These are phyloP conservation scores for Pungitius pungitius DNA, from an alignment of 2,113 vertebrate species.

Conservation along the genomic window DNA sequence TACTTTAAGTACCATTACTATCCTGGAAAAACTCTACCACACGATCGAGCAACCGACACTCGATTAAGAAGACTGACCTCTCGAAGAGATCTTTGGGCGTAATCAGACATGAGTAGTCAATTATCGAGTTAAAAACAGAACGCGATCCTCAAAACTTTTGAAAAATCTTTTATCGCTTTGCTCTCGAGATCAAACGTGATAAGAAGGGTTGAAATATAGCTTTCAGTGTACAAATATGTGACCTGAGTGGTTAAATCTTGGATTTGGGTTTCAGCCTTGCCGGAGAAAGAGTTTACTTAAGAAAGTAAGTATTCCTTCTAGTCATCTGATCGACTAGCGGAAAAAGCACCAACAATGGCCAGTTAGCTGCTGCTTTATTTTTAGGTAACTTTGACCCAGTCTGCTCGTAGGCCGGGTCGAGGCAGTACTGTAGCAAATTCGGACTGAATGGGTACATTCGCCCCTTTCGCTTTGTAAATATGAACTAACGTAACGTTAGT, in stretches of 20 bases:
- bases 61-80: conserved; percentile 33
- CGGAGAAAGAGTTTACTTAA: conserved; percentile 35
- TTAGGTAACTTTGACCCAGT: not conserved
- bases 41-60: conserved; percentile 39
- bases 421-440: not conserved
- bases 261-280: conserved; percentile 23
- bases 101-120: conserved; percentile 72
- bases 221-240: conserved; percentile 22
- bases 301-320: conserved; percentile 71
- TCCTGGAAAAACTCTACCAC: not conserved
- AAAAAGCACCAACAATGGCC: conserved; percentile 68
- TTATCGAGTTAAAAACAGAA: conserved; percentile 11
- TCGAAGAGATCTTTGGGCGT: conserved; percentile 41
- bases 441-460: not conserved
- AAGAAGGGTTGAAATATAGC: not conserved
- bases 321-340: conserved; percentile 67
- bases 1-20: not conserved
- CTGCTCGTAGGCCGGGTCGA: not conserved
- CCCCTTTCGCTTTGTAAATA: not conserved
- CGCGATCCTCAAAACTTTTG: conserved; percentile 49
- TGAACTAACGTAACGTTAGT: not conserved
- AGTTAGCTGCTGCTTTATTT: not conserved
- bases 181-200: not conserved
- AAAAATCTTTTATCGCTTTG: conserved; percentile 6
- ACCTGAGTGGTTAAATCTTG: not conserved